Evolutionary conservation across 2,888 invertebrate genomes (phyloP), one percentile per base, ranked within the genome.

Genomic region (Abrostola tripartita): DNA sequence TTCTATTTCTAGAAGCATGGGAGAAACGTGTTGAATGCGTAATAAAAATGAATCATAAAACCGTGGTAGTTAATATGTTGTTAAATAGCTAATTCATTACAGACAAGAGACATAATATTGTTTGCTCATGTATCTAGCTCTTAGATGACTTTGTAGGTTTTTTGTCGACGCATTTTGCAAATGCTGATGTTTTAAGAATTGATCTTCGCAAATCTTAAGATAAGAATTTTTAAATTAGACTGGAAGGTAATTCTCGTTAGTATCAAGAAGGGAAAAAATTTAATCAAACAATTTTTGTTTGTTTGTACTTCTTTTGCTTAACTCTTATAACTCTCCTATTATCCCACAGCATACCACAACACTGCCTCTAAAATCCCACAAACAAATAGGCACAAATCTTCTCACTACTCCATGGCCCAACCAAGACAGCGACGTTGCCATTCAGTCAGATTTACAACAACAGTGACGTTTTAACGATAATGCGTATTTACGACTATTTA

Each of bases 391-490:
- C 59, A 78, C n/a, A 66, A 68, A 60, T 11, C 36, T n/a, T 0
- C 7, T 44, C 35, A 41, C 64, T 81, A 80, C 41, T 84, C 83
- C 82, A 50, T 81, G 81, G 44, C 44, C 14, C 14, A 24, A 47
- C 42, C 84, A 85, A 89, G 88, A 88, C 88, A 86, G 83, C 78
- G 84, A 74, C 78, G 71, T 79, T 83, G 84, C 89, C 87, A 88
- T 89, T 89, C 87, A 82, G 76, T 69, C 63, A 78, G 81, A 93
- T 94, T 94, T 94, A 94, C 91, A 89, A 81, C 85, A 82, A 83
- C 84, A 78, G 90, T 88, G 94, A 94, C 94, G 89, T 89, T 94
- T 95, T 94, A 93, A 95, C 94, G 94, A 93, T 95, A 93, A 94
- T 94, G 89, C 92, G 90, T 92, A 92, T 94, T 93, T 93, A 93